phyloP scores from a whole-genome alignment of 2,888 invertebrate genomes.

The Drosophila picticornis region DNA sequence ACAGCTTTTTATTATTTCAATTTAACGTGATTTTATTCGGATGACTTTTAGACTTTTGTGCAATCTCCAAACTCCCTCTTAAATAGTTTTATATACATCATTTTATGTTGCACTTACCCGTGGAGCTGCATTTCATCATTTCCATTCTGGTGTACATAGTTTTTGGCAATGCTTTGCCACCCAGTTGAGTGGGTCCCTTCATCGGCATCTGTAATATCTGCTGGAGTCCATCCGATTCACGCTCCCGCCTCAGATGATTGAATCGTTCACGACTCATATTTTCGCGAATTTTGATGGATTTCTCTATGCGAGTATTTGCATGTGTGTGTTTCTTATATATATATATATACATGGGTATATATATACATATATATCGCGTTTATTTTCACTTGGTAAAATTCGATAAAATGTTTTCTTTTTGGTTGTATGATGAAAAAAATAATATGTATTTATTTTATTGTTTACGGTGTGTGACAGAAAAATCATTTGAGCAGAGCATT shows the following conservation, averaged over 20 bases:
- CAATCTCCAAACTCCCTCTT: background rate
- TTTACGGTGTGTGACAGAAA: background rate
- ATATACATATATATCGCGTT: background rate
- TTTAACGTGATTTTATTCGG: no score
- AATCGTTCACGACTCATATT: constrained; percentile 55
- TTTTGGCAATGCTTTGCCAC: constrained; percentile 34
- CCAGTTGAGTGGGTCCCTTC: background rate
- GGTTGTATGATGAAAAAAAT: background rate
- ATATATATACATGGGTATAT: background rate
- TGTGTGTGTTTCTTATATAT: background rate
- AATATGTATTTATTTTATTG: background rate
- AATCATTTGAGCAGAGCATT: background rate
- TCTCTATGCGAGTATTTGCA: background rate
- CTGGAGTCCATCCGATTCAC: constrained; percentile 40
- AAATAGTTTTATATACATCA: background rate
- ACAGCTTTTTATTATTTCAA: background rate
- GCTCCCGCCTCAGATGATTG: constrained; percentile 34
- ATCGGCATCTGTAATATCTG: constrained; percentile 34
- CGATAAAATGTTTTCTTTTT: background rate
- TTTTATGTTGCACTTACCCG: constrained; percentile 14
- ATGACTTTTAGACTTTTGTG: no score
- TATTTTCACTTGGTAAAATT: background rate
- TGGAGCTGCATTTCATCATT: constrained; percentile 22
- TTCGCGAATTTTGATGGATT: background rate
- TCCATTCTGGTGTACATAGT: constrained; percentile 45